Evolutionary conservation across 2,797 vertebrate genomes (phyloP), one percentile per base, ranked within the genome.

Genomic region (Myripristis jacobus): DNA sequence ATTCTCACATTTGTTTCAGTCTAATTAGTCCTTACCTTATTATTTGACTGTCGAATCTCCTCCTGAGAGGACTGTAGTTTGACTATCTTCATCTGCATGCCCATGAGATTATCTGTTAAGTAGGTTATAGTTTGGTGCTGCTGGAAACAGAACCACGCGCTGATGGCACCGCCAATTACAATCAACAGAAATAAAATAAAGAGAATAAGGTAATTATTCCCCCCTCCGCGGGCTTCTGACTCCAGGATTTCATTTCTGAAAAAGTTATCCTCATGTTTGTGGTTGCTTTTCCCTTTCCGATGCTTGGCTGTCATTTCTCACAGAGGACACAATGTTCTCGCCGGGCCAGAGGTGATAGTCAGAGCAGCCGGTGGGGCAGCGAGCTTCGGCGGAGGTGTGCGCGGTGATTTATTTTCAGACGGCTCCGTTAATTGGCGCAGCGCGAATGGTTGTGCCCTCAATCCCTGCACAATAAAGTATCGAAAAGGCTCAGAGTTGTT

Each of bases 251-350:
- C 91, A 36, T 78, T 87, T 71, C 83, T 92, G 50, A 89, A 80
- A 48, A 86, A 90, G 90, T 91, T 91, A 0, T 94, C 92, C 51
- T 94, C 94, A 5, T 88, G 71, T 51, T 90, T 93, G 55, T 90
- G 83, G 79, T 88, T 92, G 82, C 59, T 73, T 60, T 93, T 94
- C 25, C 89, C 91, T 77, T 84, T 93, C 16, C 94, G 90, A 64
- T 93, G 93, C 79, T 92, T 94, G 82, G 93, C 92, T 55, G 92
- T 94, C 93, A 92, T 94, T 43, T 75, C 86, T 4, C 22, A 31
- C 25, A 61, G 41, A 87, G 89, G 86, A 93, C 90, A 88, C 84
- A 52, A 77, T 88, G 90, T 90, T 84, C 88, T 19, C 46, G 61
- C 1, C 41, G 16, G 67, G n/a, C 46, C 77, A 54, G 71, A 82